Evolutionary conservation across 2,888 invertebrate genomes (phyloP).

Genomic region (Celastrina argiolus): DNA sequence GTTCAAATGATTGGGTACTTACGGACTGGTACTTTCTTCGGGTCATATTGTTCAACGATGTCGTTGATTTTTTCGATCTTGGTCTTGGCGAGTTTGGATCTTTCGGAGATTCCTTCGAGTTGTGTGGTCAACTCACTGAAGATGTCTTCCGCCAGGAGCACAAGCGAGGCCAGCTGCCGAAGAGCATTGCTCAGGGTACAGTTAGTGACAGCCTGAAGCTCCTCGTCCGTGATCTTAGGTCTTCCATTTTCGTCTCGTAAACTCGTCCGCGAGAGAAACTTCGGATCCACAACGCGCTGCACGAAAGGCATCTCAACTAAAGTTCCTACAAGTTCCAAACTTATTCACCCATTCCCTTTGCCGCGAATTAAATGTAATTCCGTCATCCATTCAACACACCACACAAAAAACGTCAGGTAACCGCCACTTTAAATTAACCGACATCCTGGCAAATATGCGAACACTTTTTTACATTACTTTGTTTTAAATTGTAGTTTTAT

Average conservation of each 20-base stretch:
- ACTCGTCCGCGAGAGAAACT: constrained; percentile 84
- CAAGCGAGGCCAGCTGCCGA: constrained; percentile 90
- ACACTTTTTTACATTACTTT: constrained; percentile 42
- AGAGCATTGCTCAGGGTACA: constrained; percentile 90
- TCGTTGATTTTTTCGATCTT: constrained; percentile 84
- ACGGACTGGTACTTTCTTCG: constrained; percentile 96
- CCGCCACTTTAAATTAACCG: constrained; percentile 78
- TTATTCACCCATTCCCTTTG: constrained; percentile 67
- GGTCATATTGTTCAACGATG: constrained; percentile 85
- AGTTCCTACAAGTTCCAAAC: constrained; percentile 51
- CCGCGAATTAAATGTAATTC: constrained; percentile 69
- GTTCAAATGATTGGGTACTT: constrained; percentile 73
- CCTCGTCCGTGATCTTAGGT: constrained; percentile 81
- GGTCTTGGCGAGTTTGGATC: constrained; percentile 83
- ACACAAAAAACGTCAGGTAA: constrained; percentile 78
- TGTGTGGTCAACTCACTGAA: constrained; percentile 89
- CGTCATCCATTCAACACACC: constrained; percentile 72
- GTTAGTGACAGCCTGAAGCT: constrained; percentile 92
- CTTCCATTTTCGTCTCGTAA: constrained; percentile 79
- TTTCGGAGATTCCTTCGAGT: constrained; percentile 84
- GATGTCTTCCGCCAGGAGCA: constrained; percentile 89
- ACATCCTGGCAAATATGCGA: constrained; percentile 71
- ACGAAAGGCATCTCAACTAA: constrained; percentile 88
- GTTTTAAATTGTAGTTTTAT: constrained; percentile 32
- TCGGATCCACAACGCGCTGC: constrained; percentile 89